Evolutionary conservation across 2,888 invertebrate genomes (phyloP), one percentile per base, ranked within the genome.

Genomic region (Azorinus chamasolen): DNA sequence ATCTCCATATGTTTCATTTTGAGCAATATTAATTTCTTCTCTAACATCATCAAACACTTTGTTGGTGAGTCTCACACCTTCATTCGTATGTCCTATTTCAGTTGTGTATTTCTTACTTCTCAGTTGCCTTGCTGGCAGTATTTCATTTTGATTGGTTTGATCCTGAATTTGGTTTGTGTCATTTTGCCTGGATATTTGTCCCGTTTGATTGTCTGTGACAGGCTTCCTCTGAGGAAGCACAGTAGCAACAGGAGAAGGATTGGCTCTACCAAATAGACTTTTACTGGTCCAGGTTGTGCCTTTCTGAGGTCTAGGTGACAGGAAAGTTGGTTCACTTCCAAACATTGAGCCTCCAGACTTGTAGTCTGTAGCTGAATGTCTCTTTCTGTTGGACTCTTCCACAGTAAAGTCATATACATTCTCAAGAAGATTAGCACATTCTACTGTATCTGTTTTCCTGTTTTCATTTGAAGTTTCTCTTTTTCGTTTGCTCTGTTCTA

Each of bases 201-300:
- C 20, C 14, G 45, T 20, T 45, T 45, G 45, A 14, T 20, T 45
- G 3, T 45, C 20, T 14, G 22, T 37, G 24, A 1, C 32, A 22
- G 53, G n/a, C 22, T 77, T 48, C 69, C 78, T 78, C 37, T 85
- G 87, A 32, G 84, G 84, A n/a, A 76, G 53, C 10, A 87, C 84
- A 54, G 85, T 79, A 12, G 85, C 85, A 10, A 87, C 77, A 27
- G 87, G 87, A 27, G 87, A 87, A 14, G 83, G 83, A 45, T 83
- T 83, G 0, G 73, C 41, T 54, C 75, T 78, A 10, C 75, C 64
- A 63, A 87, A 87, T n/a, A 85, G 39, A 12, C 55, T 45, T 24
- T 69, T 74, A 48, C 76, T 71, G 55, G 75, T 83, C 86, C 86
- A 84, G 46, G 63, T 39, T 18, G 75, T 75, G 4, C 64, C 68